Evolutionary conservation across 1,140 invertebrate species (phyloP), one percentile per base, ranked within the genome.

Genomic region (Grapholita molesta): DNA sequence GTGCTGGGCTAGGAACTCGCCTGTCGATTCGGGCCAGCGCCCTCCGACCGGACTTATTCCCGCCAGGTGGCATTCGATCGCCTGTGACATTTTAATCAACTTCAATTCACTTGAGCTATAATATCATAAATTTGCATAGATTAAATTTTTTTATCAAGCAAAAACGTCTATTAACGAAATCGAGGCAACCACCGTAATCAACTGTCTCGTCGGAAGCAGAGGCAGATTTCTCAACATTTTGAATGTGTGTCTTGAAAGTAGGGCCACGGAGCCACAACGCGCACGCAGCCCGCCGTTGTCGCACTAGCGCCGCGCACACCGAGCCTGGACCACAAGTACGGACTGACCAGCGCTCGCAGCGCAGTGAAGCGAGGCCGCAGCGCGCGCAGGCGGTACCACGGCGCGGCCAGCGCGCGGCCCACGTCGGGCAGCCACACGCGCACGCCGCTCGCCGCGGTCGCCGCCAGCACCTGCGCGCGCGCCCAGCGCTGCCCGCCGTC

Each of bases 21-120:
- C 1, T 7, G 42, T 18, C 15, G 15, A 48, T 18, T 8, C 75
- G 24, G 85, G 78, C 90, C 90, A 92, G 3, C 80, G 70, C 7
- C 76, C 79, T 1, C 68, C 70, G 1, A 78, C 76, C 0, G 93
- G 92, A 32, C 76, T 73, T 2, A 94, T 91, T 1, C 93, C 83
- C 55, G 82, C 82, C 15, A 91, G 70, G 66, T 91, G 82, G 67
- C 88, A 88, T 70, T 89, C 86, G 0, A 78, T 82, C 0, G 88
- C 80, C 89, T 91, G 72, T 23, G 11, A 6, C 3, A 48, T 1
- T 6, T 18, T 8, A 74, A 66, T 15, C 7, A 66, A 12, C 23
- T 33, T 42, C 4, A 18, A 15, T 15, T 33, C 70, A 24, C 21
- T 66, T 35, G 33, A 33, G 9, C 6, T 33, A n/a, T n/a, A n/a